Evolutionary conservation across 2,888 invertebrate species (phyloP), one percentile per base, ranked within the genome.

Genomic region (Chamaedrilus cognettii): DNA sequence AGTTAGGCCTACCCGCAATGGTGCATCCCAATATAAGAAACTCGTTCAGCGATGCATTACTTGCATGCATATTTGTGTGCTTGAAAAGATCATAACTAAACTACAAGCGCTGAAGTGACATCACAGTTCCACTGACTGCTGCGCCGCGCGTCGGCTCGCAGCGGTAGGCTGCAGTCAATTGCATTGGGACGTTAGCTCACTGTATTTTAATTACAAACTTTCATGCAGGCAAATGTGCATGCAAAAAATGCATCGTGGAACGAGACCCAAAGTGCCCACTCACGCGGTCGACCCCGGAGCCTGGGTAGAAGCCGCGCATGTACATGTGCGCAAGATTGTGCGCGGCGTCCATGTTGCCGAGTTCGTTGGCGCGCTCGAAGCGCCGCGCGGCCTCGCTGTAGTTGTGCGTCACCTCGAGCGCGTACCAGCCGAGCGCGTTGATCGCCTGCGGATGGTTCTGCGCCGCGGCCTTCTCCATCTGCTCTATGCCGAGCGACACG

Each of bases 351-450:
- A 75, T 61, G 60, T 77, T 77, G 0, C 80, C 78, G 60, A 74
- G 49, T 3, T 42, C 59, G 63, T 74, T 75, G 1, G 81, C 75
- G 64, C 73, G 57, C 58, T 77, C 74, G 64, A 80, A 80, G 51
- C 75, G 74, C 2, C 73, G 64, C 0, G 72, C 76, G 3, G 83
- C 83, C 65, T 75, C 72, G 7, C 74, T 75, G 62, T 74, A 72
- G 72, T 83, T 77, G 34, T 70, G 68, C 35, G 78, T 77, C 19
- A 71, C 62, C 49, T 75, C 77, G 68, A 80, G 71, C 0, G 81
- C 80, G 64, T 79, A 74, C 82, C 81, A 82, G 0, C 82, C 83
- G 7, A 83, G 73, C 0, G 80, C 80, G 59, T 78, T 80, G 28
- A 81, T 64, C 0, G 83, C 80, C 28, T 71, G 60, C 0, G 79